These are phyloP conservation scores for Burhinus oedicnemus DNA, from an alignment of 2,113 vertebrate species.

Conservation along the genomic window DNA sequence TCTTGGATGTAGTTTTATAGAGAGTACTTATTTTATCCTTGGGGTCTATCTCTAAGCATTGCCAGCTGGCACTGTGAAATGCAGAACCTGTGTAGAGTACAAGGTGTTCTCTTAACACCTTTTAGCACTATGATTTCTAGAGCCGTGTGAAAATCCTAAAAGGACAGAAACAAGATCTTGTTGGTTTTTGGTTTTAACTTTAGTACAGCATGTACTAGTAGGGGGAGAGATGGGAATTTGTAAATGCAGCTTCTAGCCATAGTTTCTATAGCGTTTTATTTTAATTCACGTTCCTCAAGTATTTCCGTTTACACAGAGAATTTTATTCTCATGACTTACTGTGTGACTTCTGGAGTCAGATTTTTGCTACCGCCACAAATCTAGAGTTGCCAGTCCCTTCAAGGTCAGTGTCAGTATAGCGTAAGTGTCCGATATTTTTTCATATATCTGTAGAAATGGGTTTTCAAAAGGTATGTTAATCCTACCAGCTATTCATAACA, in stretches of 20 bases:
- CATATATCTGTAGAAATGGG: background rate
- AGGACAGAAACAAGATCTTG: background rate
- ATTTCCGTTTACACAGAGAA: background rate
- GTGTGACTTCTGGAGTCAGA: background rate
- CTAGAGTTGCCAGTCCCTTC: background rate
- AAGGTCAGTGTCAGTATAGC: background rate
- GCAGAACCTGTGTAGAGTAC: background rate
- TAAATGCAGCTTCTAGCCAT: background rate
- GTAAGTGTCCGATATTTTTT: background rate
- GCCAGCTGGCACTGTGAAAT: background rate
- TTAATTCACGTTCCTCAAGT: background rate
- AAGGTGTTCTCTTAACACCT: background rate
- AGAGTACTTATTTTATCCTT: background rate
- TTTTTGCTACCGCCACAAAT: background rate
- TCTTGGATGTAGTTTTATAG: background rate
- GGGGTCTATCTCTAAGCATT: background rate
- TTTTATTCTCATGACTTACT: background rate
- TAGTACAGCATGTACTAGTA: background rate
- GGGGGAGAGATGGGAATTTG: background rate
- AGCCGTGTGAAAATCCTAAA: background rate
- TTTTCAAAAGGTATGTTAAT: background rate
- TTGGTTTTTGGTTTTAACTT: background rate
- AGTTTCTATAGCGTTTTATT: background rate
- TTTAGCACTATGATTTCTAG: background rate
- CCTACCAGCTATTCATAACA: background rate